A percentile compares a stretch with the other conserved stretches of the same genome.
Evolutionary conservation across 2,888 invertebrate species (phyloP).

Genomic region (Bugulina stolonifera): DNA sequence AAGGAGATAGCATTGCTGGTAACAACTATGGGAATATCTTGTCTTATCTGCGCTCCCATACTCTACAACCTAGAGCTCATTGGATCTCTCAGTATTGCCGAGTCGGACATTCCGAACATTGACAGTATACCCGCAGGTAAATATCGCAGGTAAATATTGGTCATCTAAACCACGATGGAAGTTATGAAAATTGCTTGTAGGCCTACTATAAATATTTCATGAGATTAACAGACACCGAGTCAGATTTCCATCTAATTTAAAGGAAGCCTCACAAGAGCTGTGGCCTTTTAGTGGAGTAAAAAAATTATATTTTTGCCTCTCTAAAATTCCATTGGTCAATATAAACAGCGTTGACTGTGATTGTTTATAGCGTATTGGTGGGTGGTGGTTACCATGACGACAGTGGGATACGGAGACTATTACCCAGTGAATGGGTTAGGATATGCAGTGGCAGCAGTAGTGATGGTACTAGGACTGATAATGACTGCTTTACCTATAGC

Average conservation of each 20-base stretch:
- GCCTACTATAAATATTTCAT: too few relatives aligned
- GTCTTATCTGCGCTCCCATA: background rate
- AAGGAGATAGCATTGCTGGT: background rate
- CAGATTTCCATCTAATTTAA: too few relatives aligned
- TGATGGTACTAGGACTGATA: background rate
- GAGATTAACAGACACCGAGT: too few relatives aligned
- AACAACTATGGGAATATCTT: background rate
- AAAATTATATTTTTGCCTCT: too few relatives aligned
- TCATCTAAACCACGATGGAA: too few relatives aligned
- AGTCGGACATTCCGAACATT: background rate
- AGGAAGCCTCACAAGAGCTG: too few relatives aligned
- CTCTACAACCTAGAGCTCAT: background rate
- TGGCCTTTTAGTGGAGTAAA: too few relatives aligned
- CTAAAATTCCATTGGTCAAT: too few relatives aligned
- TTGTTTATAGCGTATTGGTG: conserved; percentile 3
- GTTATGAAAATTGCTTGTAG: too few relatives aligned
- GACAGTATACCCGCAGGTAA: background rate
- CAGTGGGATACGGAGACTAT: conserved; percentile 11
- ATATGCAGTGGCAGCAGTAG: background rate
- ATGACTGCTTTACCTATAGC: conserved; percentile 4
- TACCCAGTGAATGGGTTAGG: background rate
- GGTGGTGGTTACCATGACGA: conserved; percentile 13
- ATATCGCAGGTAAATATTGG: too few relatives aligned
- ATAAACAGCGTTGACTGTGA: too few relatives aligned
- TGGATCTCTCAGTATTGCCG: background rate